Percentiles rank a stretch among this genome's conserved stretches.
These are phyloP conservation scores for Biston stratarius DNA, from an alignment of 2,888 invertebrate genomes.

Conservation along the genomic window DNA sequence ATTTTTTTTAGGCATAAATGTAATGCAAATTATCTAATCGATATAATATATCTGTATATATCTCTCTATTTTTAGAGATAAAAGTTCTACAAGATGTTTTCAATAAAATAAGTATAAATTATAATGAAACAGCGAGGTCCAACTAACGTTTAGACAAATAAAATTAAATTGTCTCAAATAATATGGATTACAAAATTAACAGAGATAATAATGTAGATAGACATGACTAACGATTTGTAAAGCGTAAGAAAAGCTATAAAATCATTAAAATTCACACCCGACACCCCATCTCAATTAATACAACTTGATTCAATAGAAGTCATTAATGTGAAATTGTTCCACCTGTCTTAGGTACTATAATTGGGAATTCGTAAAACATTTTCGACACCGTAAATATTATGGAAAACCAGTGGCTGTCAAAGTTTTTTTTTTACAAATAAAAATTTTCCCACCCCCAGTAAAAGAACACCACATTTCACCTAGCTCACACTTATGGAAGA, in stretches of 20 bases:
- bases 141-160: not conserved
- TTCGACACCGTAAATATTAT: constrained; percentile 65
- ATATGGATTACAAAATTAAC: not conserved
- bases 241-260: constrained; percentile 22
- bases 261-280: constrained; percentile 17
- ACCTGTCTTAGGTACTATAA: constrained; percentile 73
- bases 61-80: too few species aligned
- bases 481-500: too few species aligned
- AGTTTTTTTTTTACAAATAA: constrained; percentile 36
- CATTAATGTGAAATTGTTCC: constrained; percentile 53
- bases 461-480: too few species aligned
- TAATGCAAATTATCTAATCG: too few species aligned
- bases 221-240: constrained; percentile 9
- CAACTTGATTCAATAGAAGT: constrained; percentile 44
- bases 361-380: constrained; percentile 73
- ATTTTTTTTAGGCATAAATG: too few species aligned
- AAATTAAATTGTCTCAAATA: not conserved
- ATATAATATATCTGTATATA: too few species aligned
- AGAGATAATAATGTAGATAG: not conserved
- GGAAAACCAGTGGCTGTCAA: constrained; percentile 54
- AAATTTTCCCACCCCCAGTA: too few species aligned
- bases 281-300: constrained; percentile 25
- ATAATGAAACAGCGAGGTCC: too few species aligned
- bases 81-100: too few species aligned
- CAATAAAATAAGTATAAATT: too few species aligned